Conservation (phyloP, 2,113 vertebrate genomes). For the Melanotaenia duboulayi region DNA sequence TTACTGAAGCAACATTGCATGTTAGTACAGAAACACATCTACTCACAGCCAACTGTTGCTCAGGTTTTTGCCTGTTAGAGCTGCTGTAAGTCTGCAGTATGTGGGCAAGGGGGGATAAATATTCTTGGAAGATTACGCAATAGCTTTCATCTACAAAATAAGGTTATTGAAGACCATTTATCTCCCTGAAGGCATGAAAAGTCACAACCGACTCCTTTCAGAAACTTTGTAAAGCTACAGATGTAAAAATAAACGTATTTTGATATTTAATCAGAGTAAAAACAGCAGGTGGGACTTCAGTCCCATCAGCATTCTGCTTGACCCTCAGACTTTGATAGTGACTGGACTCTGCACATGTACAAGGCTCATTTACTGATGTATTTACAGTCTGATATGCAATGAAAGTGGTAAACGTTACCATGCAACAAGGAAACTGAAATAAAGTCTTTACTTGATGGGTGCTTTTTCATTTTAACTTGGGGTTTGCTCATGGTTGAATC, state of each 20-base stretch:
- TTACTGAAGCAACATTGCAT: slow-evolving; percentile 44
- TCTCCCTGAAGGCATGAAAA: not conserved
- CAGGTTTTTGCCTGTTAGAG: not conserved
- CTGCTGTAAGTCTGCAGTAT: not conserved
- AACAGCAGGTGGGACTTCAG: not conserved
- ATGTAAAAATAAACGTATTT: too few species aligned
- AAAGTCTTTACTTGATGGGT: not conserved
- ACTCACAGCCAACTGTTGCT: not conserved
- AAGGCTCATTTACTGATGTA: not conserved
- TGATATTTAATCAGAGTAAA: not conserved
- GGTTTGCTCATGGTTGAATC: not conserved
- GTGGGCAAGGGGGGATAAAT: slow-evolving; percentile 8
- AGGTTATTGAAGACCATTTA: not conserved
- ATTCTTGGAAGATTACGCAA: slow-evolving; percentile 35
- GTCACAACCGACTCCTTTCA: not conserved
- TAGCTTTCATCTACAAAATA: slow-evolving; percentile 4
- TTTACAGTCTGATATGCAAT: not conserved
- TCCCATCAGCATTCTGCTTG: not conserved
- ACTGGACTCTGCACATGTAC: not conserved
- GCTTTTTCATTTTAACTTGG: too few species aligned
- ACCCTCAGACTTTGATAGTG: not conserved
- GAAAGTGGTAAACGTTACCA: not conserved
- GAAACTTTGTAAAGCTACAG: not conserved
- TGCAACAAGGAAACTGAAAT: not conserved
- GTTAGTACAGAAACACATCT: slow-evolving; percentile 4